Conservation (phyloP, 2,888 invertebrate species). For the Thymelicus acteon region DNA sequence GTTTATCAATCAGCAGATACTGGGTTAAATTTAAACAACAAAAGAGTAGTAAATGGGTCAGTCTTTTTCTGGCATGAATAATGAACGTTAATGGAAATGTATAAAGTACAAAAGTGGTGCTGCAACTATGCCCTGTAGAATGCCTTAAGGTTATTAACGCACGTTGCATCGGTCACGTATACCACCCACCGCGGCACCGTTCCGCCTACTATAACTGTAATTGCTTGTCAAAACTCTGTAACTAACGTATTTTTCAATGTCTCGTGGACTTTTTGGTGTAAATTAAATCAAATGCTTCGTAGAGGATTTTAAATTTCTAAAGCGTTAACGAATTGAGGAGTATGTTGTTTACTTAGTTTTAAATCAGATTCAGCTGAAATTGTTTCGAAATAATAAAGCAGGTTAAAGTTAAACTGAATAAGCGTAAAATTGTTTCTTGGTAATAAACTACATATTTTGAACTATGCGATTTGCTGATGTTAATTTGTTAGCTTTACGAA, state of each 20-base stretch:
- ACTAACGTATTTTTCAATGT: neutral
- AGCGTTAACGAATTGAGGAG: constrained; percentile 7
- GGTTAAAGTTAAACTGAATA: too few relatives aligned
- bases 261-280: neutral
- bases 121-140: constrained; percentile 40
- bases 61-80: constrained; percentile 9
- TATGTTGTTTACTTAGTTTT: constrained; percentile 7
- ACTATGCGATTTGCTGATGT: too few relatives aligned
- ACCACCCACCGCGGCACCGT: constrained; percentile 39
- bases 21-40: neutral
- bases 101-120: constrained; percentile 38
- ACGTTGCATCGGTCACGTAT: constrained; percentile 51
- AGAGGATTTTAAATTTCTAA: neutral
- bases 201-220: constrained; percentile 5
- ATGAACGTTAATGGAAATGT: constrained; percentile 11
- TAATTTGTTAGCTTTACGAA: too few relatives aligned
- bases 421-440: too few relatives aligned
- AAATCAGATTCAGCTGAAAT: neutral
- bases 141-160: constrained; percentile 33
- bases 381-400: neutral
- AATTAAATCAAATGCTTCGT: constrained; percentile 8
- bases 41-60: constrained; percentile 5
- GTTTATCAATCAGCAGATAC: constrained; percentile 4
- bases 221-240: constrained; percentile 3
- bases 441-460: too few relatives aligned